Percentiles rank a stretch among this genome's conserved stretches.
Evolutionary conservation across 2,888 invertebrate species (phyloP).

Genomic region (Glyphotaelius pellucidus): DNA sequence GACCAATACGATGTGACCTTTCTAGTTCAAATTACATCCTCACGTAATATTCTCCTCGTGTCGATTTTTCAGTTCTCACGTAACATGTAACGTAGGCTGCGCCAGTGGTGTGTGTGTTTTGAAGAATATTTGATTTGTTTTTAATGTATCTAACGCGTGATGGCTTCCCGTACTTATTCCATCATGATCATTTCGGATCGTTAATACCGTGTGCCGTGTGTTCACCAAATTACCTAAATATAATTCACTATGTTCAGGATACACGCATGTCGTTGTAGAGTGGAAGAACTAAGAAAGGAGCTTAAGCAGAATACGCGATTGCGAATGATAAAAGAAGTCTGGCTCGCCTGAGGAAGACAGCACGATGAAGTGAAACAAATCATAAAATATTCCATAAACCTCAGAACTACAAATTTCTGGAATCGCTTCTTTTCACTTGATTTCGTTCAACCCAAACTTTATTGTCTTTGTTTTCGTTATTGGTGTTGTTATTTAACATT

Average conservation of each 20-base stretch:
- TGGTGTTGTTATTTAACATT: too few relatives aligned
- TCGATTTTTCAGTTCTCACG: not conserved
- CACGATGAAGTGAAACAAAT: too few relatives aligned
- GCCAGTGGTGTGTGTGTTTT: not conserved
- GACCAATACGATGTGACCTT: not conserved
- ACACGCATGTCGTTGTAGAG: too few relatives aligned
- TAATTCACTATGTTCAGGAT: not conserved
- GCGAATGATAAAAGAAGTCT: too few relatives aligned
- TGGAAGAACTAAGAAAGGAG: too few relatives aligned
- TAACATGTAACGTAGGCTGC: not conserved
- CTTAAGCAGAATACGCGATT: too few relatives aligned
- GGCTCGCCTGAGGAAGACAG: too few relatives aligned
- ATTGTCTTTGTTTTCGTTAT: too few relatives aligned
- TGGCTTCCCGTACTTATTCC: slow-evolving; percentile 33
- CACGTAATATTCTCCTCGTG: not conserved
- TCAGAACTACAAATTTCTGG: too few relatives aligned
- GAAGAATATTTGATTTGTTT: slow-evolving; percentile 43
- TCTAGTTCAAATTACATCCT: not conserved
- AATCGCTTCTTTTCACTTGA: too few relatives aligned
- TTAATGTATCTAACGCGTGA: slow-evolving; percentile 45
- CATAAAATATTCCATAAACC: too few relatives aligned
- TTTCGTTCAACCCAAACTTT: too few relatives aligned
- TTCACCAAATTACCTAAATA: not conserved
- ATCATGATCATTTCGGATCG: not conserved
- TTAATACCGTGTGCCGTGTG: not conserved